These are phyloP conservation scores for Dendrophyllia cribrosa DNA, from an alignment of 64 coral and sea anemone species.

Conservation along the genomic window DNA sequence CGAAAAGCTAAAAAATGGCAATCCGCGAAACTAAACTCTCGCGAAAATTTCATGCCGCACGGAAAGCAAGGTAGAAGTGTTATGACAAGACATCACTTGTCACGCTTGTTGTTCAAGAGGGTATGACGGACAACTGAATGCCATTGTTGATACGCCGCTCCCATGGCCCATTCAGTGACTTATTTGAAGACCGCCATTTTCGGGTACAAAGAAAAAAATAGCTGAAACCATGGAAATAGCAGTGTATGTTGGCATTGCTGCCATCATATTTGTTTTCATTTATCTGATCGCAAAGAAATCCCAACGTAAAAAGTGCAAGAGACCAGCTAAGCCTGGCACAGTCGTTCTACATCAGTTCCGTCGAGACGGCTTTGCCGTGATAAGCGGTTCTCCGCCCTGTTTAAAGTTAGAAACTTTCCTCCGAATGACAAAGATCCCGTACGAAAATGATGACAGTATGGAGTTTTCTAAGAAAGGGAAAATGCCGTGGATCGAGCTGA, in stretches of 20 bases:
- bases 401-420: conserved; percentile 69
- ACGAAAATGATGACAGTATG: not conserved
- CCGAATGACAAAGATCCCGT: conserved; percentile 35
- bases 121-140: too few relatives aligned
- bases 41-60: too few relatives aligned
- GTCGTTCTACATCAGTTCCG: conserved; percentile 9
- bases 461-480: conserved; percentile 35
- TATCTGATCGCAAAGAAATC: not conserved
- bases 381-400: conserved; percentile 54
- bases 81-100: too few relatives aligned
- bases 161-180: too few relatives aligned
- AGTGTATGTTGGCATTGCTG: not conserved
- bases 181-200: too few relatives aligned
- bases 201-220: too few relatives aligned
- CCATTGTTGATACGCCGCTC: too few relatives aligned
- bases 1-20: too few relatives aligned
- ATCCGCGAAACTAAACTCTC: too few relatives aligned
- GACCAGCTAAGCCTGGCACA: not conserved
- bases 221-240: not conserved
- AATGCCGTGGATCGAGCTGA: conserved; percentile 51
- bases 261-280: too few relatives aligned
- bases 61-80: too few relatives aligned
- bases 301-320: not conserved
- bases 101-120: too few relatives aligned
- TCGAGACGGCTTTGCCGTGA: not conserved